Evolutionary conservation across 2,113 vertebrate species (phyloP).

Genomic region (Apteryx mantelli): DNA sequence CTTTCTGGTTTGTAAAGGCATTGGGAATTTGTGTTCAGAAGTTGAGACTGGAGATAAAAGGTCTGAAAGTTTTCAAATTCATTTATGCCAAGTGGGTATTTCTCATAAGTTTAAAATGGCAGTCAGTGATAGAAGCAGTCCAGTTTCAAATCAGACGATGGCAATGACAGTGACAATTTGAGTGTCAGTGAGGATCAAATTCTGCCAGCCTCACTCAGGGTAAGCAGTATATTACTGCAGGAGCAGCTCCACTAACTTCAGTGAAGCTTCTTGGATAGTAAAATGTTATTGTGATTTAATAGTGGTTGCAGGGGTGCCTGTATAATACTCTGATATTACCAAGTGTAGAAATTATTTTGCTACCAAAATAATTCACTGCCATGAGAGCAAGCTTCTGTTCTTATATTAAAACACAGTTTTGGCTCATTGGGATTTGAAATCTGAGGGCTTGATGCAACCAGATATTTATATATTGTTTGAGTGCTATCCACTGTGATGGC

Average conservation of each 20-base stretch:
- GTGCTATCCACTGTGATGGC: neutral
- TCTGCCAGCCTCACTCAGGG: neutral
- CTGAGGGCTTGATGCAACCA: neutral
- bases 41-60: neutral
- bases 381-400: neutral
- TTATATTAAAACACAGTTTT: neutral
- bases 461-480: neutral
- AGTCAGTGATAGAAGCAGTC: neutral
- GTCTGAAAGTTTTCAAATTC: neutral
- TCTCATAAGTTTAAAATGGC: neutral
- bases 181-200: neutral
- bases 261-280: neutral
- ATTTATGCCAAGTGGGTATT: neutral
- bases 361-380: neutral
- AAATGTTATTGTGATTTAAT: neutral
- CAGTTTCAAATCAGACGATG: fast-evolving
- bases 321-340: neutral
- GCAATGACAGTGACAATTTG: neutral
- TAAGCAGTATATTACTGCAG: neutral
- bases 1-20: neutral
- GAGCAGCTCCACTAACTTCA: neutral
- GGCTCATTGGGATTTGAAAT: neutral
- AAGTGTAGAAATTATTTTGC: neutral
- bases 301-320: neutral
- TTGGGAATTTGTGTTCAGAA: neutral